Base-by-base conservation (phyloP, 64 coral and sea anemone species). In the Catalaphyllia jardinei region DNA sequence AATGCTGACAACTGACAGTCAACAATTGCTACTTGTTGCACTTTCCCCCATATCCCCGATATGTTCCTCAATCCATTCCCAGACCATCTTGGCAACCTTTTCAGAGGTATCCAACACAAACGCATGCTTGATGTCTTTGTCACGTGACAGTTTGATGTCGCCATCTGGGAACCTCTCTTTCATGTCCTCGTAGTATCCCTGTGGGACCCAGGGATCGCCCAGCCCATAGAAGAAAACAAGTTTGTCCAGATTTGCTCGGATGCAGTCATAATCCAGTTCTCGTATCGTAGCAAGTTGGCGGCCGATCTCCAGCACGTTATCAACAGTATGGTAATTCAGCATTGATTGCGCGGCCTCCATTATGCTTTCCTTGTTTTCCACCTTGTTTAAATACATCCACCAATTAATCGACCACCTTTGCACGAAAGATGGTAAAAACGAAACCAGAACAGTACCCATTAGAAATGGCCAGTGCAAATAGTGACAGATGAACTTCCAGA, bases 381-480 rank as follows among this genome's bases (percentile, higher is more conserved):
- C 86, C 11, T 94, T 89, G 60, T 97, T 97, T 2, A 97, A 30
- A 49, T 93, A 86, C 95, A 97, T 93, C 72, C 92, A 97, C 95
- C 95, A 97, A 8, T 88, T 82, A 52, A 97, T 88, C 4, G 95
- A 90, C 88, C 77, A 97, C 35, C 93, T 87, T 72, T 97, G 91
- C 54, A 97, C 11, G 3, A 93, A 55, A 0, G 76, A 81, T 15
- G 95, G 95, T 59, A 97, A 49, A 57, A 93, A 71, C 0, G 95
- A 97, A n/a, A 90, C 81, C 10, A 71, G 22, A 17, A 42, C 81
- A 14, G 81, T 85, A 8, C 81, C 81, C 81, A 97, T 69, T 31
- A 97, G 88, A 73, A 97, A 97, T 8, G 95, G 95, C 95, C 95
- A 97, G 19, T 93, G 92, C 28, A 97, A 18, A 88, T 93, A 88